Conservation (phyloP, 1,140 invertebrate species). For the Homalodisca vitripennis region DNA sequence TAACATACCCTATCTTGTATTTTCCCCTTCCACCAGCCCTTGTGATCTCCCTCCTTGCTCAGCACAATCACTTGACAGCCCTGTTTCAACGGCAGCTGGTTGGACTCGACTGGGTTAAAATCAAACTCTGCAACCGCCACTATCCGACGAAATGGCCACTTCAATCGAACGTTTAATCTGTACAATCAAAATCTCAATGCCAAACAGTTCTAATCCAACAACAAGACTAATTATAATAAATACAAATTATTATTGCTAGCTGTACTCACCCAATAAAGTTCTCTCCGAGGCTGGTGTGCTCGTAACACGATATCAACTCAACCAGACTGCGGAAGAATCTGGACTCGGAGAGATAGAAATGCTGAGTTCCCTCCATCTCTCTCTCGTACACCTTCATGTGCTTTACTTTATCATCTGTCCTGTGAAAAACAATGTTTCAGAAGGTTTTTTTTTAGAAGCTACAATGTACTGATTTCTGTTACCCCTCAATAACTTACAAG, state of each 20-base stretch:
- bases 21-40: constrained; percentile 81
- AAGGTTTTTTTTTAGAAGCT: too few relatives aligned
- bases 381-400: constrained; percentile 86
- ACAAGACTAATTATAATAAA: neutral
- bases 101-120: constrained; percentile 68
- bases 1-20: constrained; percentile 59
- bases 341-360: constrained; percentile 84
- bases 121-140: constrained; percentile 73
- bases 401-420: constrained; percentile 79
- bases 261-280: constrained; percentile 77
- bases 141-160: constrained; percentile 73
- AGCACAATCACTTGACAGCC: constrained; percentile 77
- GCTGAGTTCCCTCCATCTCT: constrained; percentile 55
- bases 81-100: constrained; percentile 72
- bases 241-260: neutral
- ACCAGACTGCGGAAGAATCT: constrained; percentile 86
- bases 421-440: constrained; percentile 54
- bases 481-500: too few relatives aligned
- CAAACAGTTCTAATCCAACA: neutral
- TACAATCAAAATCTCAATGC: constrained; percentile 17
- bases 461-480: too few relatives aligned
- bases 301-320: constrained; percentile 88
- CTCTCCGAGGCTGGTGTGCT: constrained; percentile 81
- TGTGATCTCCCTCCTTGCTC: constrained; percentile 73
- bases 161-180: constrained; percentile 68